Evolutionary conservation across 1,140 invertebrate genomes (phyloP), one percentile per base, ranked within the genome.

Genomic region (Oppia nitens): DNA sequence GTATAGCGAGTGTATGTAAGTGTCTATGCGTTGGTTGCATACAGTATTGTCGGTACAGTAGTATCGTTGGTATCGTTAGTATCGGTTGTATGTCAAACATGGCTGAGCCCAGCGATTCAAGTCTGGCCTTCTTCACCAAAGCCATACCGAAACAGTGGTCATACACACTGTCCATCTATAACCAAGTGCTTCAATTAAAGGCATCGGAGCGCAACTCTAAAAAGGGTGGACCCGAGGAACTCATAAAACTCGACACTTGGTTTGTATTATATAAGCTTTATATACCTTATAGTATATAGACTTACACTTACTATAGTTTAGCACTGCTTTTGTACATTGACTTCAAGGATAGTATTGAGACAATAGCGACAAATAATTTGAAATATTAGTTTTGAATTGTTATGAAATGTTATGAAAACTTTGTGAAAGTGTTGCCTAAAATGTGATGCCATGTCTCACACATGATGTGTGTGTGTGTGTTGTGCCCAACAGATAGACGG

Each of bases 161-260:
- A 70, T 83, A 84, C 75, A 85, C 89, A 67, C 78, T 87, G 65
- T 84, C 85, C 74, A 76, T 90, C 66, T 91, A 91, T 74, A 84
- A 86, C 62, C 81, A 88, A 75, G 87, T 85, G 61, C 75, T 92
- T 50, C 79, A 81, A 72, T 73, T 89, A 64, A 90, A 90, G 74
- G 86, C 87, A 54, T 27, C 59, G 14, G 28, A 55, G 28, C 79
- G 78, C 69, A 86, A 85, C 71, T 83, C 78, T 67, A 91, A 90
- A 77, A 90, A 87, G 75, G 61, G 63, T 29, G 65, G 65, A 59
- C 85, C 87, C 51, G 87, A 90, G 72, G 87, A 92, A 75, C 79
- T 91, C 64, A 84, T 91, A 72, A 89, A 88, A 75, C 76, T 91
- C 72, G 88, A 92, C 75, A 84, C 87, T 71, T 92, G 88, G 87